phyloP scores from a whole-genome alignment of 2,113 vertebrate species.

The Lanius ludovicianus region DNA sequence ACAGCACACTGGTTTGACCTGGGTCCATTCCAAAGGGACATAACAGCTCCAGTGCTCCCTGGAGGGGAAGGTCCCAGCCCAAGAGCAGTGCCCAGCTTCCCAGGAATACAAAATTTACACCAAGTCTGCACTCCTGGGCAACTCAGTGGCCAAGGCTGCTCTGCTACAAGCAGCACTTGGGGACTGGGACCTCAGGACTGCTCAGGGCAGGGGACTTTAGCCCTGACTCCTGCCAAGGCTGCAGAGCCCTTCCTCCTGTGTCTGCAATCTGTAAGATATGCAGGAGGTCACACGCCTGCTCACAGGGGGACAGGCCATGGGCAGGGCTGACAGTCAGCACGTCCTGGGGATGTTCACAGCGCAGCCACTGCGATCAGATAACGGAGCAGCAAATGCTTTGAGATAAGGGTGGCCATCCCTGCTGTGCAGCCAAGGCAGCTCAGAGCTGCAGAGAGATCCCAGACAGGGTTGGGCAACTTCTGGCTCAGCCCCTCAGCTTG shows the following conservation, averaged over 20 bases:
- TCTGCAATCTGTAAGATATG: not conserved
- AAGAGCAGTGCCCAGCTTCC: not conserved
- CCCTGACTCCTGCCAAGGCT: not conserved
- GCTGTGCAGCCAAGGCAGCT: not conserved
- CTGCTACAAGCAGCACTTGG: fast-evolving
- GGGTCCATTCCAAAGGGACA: not conserved
- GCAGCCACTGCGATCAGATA: not conserved
- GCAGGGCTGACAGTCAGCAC: not conserved
- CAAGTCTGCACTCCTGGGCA: not conserved
- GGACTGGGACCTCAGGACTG: not conserved
- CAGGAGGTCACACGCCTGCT: not conserved
- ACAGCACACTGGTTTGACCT: not conserved
- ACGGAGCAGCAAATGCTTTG: not conserved
- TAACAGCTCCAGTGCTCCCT: not conserved
- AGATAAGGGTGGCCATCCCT: not conserved
- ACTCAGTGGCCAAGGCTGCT: not conserved
- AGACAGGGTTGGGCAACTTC: not conserved
- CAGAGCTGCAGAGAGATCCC: not conserved
- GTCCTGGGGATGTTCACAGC: not conserved
- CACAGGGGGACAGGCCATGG: not conserved
- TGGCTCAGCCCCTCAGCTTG: not conserved
- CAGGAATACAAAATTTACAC: not conserved
- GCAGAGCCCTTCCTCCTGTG: not conserved
- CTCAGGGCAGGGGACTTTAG: not conserved
- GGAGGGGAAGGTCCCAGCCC: not conserved